phyloP scores from a whole-genome alignment of 2,888 invertebrate genomes.

The Orthosia gothica region DNA sequence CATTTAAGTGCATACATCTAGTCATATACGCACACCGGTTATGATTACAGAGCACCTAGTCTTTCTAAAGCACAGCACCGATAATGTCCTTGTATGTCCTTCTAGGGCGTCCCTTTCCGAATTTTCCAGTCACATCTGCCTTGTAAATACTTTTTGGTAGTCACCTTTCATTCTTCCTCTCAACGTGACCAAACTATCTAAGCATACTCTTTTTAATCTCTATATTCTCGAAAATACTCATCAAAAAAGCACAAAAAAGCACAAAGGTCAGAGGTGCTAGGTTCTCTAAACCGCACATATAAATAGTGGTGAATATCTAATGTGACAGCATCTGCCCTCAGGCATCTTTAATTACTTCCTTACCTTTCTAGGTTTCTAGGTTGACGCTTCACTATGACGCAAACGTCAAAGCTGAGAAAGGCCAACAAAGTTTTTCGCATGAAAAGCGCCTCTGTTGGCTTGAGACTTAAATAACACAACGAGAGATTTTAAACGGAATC shows the following conservation, averaged over 20 bases:
- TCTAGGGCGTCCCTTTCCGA: too few species aligned
- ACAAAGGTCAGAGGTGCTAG: neutral
- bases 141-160: too few species aligned
- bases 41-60: too few species aligned
- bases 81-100: too few species aligned
- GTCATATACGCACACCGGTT: too few species aligned
- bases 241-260: neutral
- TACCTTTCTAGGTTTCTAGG: slow-evolving; percentile 69
- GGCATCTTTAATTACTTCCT: slow-evolving; percentile 68
- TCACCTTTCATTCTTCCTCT: too few species aligned
- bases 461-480: slow-evolving; percentile 54
- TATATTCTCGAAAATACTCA: neutral
- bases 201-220: too few species aligned
- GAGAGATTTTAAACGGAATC: slow-evolving; percentile 65
- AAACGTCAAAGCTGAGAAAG: slow-evolving; percentile 64
- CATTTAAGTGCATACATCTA: too few species aligned
- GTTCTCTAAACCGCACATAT: neutral
- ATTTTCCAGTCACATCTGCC: too few species aligned
- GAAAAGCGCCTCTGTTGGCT: slow-evolving; percentile 59
- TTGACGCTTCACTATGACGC: slow-evolving; percentile 55
- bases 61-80: too few species aligned
- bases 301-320: slow-evolving; percentile 25
- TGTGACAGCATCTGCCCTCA: slow-evolving; percentile 41
- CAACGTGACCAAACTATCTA: too few species aligned
- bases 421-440: slow-evolving; percentile 62